Evolutionary conservation across 2,113 vertebrate species (phyloP), one percentile per base, ranked within the genome.

Genomic region (Ceyx cyanopectus): DNA sequence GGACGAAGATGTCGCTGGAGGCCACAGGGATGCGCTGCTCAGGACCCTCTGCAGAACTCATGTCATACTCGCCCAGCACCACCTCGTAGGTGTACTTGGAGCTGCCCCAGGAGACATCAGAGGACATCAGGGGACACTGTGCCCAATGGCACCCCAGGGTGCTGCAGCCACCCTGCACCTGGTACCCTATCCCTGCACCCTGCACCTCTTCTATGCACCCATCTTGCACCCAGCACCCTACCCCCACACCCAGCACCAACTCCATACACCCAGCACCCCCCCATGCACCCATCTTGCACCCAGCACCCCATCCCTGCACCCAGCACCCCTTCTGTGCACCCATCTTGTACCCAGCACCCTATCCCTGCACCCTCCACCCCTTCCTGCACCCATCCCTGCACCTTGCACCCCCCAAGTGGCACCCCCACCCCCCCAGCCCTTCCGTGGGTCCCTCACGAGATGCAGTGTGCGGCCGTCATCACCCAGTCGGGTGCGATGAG

Each of bases 61-160:
- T 51, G 88, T 95, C 88, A 14, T 86, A 76, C 81, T 93, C 94
- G 1, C 94, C 94, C 91, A 93, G 34, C 57, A 95, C 94, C 77
- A 95, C 94, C 62, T 83, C 37, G 41, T 95, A 93, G 29, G 10
- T 93, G 53, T 1, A 85, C 17, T 77, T 30, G 26, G 57, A 58
- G 62, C 94, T 93, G 81, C 67, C 34, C 46, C 46, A 1, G 41
- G 57, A 30, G 48, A 68, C 24, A 14, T 18, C 53, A 56, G 53
- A 4, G 9, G 22, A 3, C 37, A 2, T 75, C 9, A 29, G 63
- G 2, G 29, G 13, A 2, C 18, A 43, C 7, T 3, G 6, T 6
- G 24, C 17, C 37, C 6, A 18, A 26, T 20, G 37, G 37, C 61
- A 63, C 40, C 40, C 37, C 37, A 13, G 60, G 41, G 62, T 12